Base-by-base conservation (phyloP, 1,140 invertebrate species). In the Drosophila sturtevanti region DNA sequence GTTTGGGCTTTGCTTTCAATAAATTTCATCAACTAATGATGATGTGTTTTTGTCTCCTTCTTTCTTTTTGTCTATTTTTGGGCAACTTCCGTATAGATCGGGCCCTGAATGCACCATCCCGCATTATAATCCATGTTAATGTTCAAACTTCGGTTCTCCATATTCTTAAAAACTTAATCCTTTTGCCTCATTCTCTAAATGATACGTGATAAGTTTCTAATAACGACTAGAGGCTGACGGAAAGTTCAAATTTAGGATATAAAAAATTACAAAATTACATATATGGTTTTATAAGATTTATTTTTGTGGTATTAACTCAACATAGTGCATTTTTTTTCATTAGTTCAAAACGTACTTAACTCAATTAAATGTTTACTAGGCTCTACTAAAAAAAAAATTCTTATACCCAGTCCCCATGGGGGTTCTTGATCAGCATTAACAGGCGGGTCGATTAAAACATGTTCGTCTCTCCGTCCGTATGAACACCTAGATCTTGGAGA, bases 21-120 rank as follows among this genome's bases (percentile, higher is more conserved):
- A 86, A 86, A 86, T 86, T 89, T 73, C 12, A 22, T 9, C 37
- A 75, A 68, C 63, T 87, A 87, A 86, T 76, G 82, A 79, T 73
- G 60, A 63, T 63, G 63, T 21, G 41, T 21, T 48, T 48, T 11
- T 21, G 41, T 48, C 14, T 44, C 5, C 11, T 44, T 44, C 16
- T 18, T 7, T 16, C 0, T 44, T 6, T 44, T 44, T 44, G 41
- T 34, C 72, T 75, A 75, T 75, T 75, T 75, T 75, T 63, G 64
- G 72, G 27, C 12, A 11, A 21, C 16, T 48, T 48, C 41, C 18
- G 16, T 11, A 4, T 21, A 48, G 41, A 21, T 48, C 41, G 41
- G 7, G 9, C 41, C 2, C 2, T 21, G 2, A 6, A 31, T 4
- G 16, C 2, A 11, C 7, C 41, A 38, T 14, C 16, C 41, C 41